Conservation (phyloP, 2,797 vertebrate genomes). For the Champsocephalus esox region DNA sequence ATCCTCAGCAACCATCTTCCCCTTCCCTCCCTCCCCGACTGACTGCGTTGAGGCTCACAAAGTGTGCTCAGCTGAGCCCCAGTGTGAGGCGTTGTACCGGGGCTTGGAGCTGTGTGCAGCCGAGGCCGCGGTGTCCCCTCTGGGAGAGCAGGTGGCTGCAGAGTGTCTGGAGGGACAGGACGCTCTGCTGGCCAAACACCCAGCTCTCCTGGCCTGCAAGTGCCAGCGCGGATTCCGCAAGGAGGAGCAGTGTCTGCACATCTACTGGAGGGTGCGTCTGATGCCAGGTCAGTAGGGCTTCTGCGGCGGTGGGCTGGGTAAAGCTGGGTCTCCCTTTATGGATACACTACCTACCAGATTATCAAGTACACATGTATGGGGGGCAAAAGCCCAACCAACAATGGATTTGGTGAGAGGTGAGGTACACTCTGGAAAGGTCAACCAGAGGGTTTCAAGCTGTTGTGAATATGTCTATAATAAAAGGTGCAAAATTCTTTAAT, state of each 20-base stretch:
- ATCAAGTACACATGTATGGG: neutral
- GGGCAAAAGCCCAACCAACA: too few relatives aligned
- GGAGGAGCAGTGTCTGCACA: conserved; percentile 89
- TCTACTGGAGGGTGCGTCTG: conserved; percentile 92
- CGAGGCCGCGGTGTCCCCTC: conserved; percentile 67
- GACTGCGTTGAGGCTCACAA: conserved; percentile 88
- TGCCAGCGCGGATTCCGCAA: conserved; percentile 90
- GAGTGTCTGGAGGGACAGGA: conserved; percentile 88
- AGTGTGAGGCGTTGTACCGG: conserved; percentile 87
- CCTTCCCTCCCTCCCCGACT: conserved; percentile 38
- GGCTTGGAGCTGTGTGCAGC: conserved; percentile 87
- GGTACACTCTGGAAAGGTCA: too few relatives aligned
- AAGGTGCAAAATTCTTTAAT: too few relatives aligned
- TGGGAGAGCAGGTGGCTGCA: conserved; percentile 70
- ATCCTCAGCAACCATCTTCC: conserved; percentile 34
- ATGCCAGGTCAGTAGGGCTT: conserved; percentile 83
- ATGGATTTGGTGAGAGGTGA: too few relatives aligned
- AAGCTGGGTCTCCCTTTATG: neutral
- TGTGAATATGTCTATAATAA: too few relatives aligned
- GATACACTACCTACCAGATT: neutral
- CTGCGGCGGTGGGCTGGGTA: neutral
- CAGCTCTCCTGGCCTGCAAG: conserved; percentile 88
- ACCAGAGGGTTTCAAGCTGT: too few relatives aligned
- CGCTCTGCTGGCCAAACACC: conserved; percentile 81
- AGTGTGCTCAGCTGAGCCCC: conserved; percentile 81